Evolutionary conservation across 2,113 vertebrate genomes (phyloP), one percentile per base, ranked within the genome.

Genomic region (Stomatorhinus ivindoensis): DNA sequence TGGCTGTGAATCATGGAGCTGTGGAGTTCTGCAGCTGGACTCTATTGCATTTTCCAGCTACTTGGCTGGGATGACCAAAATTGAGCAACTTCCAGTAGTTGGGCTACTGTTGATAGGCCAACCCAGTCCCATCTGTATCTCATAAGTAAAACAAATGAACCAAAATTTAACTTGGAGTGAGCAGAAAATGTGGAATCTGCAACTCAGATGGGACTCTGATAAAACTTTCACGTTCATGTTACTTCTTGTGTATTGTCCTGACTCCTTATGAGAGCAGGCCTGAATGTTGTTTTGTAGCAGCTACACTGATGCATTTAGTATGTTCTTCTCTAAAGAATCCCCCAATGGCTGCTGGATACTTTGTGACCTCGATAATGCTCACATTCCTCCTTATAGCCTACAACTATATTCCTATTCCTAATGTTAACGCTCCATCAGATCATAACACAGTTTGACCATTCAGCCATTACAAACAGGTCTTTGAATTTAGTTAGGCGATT

Each of bases 61-160:
- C 83, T 86, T 15, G 83, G 83, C 83, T n/a, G 13, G 83, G 47
- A 31, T 86, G 83, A 27, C 83, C 42, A 80, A 80, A 80, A 42
- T 27, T 80, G 35, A 35, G 35, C 15, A 39, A 39, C 1, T 5
- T 42, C 15, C 35, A 80, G 73, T 80, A 80, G 73, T 85, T 91
- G 89, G 85, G 91, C 93, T 93, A 91, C 93, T 0, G 91, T 93
- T 88, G 90, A 86, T 87, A 90, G 73, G 91, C 90, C 92, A 89
- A 69, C 39, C 88, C 86, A 13, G 44, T 19, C 88, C 80, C 86
- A 50, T 27, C 87, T 24, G 87, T 46, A 10, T 47, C 21, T 44
- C 17, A 88, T 65, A 55, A 55, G 55, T 51, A 44, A 65, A 55
- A 21, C 39, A 73, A 24, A n/a, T 42, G n/a, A 76, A 44, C 73